Conservation (phyloP, 2,113 vertebrate species). For the Melanerpes aurifrons region DNA sequence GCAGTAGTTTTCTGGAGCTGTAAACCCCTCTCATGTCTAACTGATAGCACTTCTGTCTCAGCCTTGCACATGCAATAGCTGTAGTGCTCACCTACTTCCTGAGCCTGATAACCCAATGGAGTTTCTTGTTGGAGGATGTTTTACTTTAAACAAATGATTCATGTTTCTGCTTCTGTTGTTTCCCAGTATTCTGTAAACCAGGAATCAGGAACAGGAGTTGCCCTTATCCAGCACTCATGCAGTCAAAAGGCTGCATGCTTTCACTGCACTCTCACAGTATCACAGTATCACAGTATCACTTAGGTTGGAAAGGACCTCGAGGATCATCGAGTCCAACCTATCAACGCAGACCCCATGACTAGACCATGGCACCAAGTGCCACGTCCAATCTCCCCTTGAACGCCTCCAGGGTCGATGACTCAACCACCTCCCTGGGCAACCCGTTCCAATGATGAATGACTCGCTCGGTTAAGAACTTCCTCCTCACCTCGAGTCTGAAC, state of each 20-base stretch:
- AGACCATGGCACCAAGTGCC: too few relatives aligned
- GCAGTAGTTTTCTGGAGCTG: neutral
- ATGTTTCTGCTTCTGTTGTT: constrained; percentile 47
- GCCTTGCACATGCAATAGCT: neutral
- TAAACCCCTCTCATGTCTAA: neutral
- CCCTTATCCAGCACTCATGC: neutral
- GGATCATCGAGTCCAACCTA: too few relatives aligned
- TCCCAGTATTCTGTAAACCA: constrained; percentile 56
- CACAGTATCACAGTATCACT: too few relatives aligned
- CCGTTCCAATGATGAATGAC: too few relatives aligned
- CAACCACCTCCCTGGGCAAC: too few relatives aligned
- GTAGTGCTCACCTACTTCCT: neutral
- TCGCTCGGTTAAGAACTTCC: too few relatives aligned
- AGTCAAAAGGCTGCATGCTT: neutral
- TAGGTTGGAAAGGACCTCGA: too few relatives aligned
- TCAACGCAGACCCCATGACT: too few relatives aligned
- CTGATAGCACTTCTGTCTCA: neutral
- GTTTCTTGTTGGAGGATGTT: constrained; percentile 31
- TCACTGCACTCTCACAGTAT: neutral
- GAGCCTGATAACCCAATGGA: neutral
- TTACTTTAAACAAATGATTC: constrained; percentile 61
- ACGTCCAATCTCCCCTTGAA: too few relatives aligned
- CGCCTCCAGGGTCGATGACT: too few relatives aligned
- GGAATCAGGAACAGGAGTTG: constrained; percentile 53
- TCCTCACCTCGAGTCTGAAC: too few relatives aligned